Percentiles rank a stretch among this genome's conserved stretches.
phyloP scores from a whole-genome alignment of 2,113 vertebrate genomes.

The Scartelaos histophorus region DNA sequence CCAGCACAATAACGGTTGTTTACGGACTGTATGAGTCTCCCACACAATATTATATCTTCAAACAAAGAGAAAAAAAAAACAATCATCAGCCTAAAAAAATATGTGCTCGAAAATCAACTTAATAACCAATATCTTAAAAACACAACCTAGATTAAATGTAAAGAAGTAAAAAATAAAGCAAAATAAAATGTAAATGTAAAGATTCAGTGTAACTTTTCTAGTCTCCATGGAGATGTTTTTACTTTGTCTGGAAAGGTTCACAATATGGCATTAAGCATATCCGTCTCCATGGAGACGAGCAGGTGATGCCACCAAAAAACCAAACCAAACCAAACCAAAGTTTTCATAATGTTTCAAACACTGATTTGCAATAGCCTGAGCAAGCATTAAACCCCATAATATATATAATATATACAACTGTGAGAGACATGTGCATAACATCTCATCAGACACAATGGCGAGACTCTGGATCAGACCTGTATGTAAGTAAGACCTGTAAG shows the following conservation, averaged over 20 bases:
- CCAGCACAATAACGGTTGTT: conserved; percentile 64
- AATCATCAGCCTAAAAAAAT: no score
- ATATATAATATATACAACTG: background rate
- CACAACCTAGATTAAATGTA: background rate
- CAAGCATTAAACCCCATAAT: background rate
- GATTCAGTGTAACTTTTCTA: background rate
- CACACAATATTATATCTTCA: background rate
- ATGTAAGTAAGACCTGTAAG: no score
- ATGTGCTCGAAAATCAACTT: background rate
- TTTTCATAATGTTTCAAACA: no score
- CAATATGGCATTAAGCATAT: background rate
- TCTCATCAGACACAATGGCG: no score
- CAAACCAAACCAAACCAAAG: background rate
- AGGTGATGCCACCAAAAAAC: background rate
- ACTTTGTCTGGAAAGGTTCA: background rate
- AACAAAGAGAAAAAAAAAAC: no score
- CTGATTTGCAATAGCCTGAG: background rate
- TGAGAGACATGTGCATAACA: background rate
- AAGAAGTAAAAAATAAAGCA: no score
- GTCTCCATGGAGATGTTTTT: background rate
- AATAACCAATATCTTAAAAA: background rate
- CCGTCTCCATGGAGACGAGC: no score
- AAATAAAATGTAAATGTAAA: background rate
- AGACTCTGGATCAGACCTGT: background rate
- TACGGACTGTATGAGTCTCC: background rate